A percentile compares a stretch with the other conserved stretches of the same genome.
These are phyloP conservation scores for Clarias macrocephalus DNA, from an alignment of 2,113 vertebrate species.

Conservation along the genomic window DNA sequence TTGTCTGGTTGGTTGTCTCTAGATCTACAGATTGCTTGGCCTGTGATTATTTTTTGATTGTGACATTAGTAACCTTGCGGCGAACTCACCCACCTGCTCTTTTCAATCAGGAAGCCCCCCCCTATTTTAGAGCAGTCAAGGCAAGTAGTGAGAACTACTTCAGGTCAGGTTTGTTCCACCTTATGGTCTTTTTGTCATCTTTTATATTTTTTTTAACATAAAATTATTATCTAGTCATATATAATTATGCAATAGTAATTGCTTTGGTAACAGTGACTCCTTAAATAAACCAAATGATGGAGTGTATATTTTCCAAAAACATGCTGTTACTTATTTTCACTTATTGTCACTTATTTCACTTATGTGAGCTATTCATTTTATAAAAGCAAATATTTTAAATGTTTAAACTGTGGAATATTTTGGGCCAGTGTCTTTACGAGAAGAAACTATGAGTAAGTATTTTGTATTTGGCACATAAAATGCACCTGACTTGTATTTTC, in stretches of 20 bases:
- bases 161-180: background rate
- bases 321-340: background rate
- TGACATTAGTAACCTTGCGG: constrained; percentile 50
- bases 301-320: background rate
- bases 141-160: constrained; percentile 1
- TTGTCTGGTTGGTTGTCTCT: constrained; percentile 9
- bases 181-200: background rate
- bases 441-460: background rate
- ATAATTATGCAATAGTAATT: background rate
- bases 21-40: constrained; percentile 45
- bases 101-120: constrained; percentile 61
- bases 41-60: constrained; percentile 61
- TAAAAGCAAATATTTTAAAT: background rate
- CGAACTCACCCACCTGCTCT: constrained; percentile 62
- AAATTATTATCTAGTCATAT: background rate
- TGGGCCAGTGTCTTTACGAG: background rate
- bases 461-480: background rate
- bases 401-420: background rate
- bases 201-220: background rate
- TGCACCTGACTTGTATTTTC: background rate
- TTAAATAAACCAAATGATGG: background rate
- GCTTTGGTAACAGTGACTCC: background rate
- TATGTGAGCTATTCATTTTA: background rate
- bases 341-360: background rate
- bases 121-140: constrained; percentile 13